Conservation (phyloP, 2,888 invertebrate genomes). For the Sesia bembeciformis region DNA sequence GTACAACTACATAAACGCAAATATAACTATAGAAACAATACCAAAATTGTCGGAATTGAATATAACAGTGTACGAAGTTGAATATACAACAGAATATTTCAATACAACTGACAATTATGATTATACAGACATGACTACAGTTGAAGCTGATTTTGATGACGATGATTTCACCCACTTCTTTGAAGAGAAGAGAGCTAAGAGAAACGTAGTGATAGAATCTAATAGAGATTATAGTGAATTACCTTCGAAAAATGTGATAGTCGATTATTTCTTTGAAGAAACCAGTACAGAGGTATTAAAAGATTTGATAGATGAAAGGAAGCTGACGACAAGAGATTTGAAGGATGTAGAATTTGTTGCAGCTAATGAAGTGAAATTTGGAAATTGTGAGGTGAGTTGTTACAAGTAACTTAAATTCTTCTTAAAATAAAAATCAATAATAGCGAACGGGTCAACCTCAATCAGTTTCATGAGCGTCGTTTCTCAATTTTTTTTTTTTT, state of each 20-base stretch:
- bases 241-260: constrained; percentile 20
- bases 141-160: constrained; percentile 21
- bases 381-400: no score
- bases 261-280: constrained; percentile 41
- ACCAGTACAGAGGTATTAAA: constrained; percentile 20
- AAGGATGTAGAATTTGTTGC: constrained; percentile 37
- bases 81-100: constrained; percentile 22
- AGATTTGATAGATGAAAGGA: constrained; percentile 37
- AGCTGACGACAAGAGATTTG: constrained; percentile 27
- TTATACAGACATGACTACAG: constrained; percentile 19
- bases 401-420: no score
- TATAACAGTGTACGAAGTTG: constrained; percentile 26
- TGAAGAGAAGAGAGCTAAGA: background rate
- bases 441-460: no score
- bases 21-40: constrained; percentile 57
- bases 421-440: no score
- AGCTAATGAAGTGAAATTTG: no score
- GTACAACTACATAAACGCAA: constrained; percentile 51
- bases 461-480: no score
- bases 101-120: constrained; percentile 25
- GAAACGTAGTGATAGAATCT: constrained; percentile 1
- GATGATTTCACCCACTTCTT: constrained; percentile 10
- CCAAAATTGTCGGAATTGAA: constrained; percentile 52
- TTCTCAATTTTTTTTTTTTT: no score
- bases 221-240: constrained; percentile 28